These are phyloP conservation scores for Aculops lycopersici DNA, from an alignment of 1,140 invertebrate genomes.

Conservation along the genomic window DNA sequence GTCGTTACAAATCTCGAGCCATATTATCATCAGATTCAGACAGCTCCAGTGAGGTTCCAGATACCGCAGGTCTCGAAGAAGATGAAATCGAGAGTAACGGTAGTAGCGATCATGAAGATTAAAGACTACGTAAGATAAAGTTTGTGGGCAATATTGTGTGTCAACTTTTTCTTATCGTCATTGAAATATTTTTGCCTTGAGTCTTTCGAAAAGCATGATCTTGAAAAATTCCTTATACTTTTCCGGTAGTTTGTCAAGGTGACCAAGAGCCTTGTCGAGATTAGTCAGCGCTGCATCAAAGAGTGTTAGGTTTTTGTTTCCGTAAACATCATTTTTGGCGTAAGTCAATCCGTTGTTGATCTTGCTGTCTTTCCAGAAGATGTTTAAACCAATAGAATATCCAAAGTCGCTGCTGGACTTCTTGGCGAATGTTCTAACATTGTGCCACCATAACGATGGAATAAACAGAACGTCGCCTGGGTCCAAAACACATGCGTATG, in stretches of 20 bases:
- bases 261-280: slow-evolving; percentile 19
- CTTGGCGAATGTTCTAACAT: slow-evolving; percentile 20
- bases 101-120: too few relatives aligned
- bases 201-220: too few relatives aligned
- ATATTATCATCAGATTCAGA: too few relatives aligned
- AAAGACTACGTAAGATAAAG: too few relatives aligned
- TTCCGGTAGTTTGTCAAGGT: slow-evolving; percentile 18
- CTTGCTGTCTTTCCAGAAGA: slow-evolving; percentile 21
- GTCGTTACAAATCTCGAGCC: too few relatives aligned
- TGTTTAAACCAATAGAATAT: slow-evolving; percentile 24
- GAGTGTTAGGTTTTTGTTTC: slow-evolving; percentile 22
- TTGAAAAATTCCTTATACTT: slow-evolving; percentile 22
- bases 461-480: slow-evolving; percentile 26
- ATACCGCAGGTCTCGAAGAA: too few relatives aligned
- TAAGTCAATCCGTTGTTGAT: slow-evolving; percentile 14
- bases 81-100: too few relatives aligned
- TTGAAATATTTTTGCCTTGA: too few relatives aligned
- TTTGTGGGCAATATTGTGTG: too few relatives aligned
- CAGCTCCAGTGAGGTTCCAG: too few relatives aligned
- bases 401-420: too few relatives aligned
- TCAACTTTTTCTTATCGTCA: too few relatives aligned
- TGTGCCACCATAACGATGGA: slow-evolving; percentile 29
- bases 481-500: slow-evolving; percentile 18
- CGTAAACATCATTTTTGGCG: slow-evolving; percentile 24
- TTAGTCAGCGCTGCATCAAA: slow-evolving; percentile 19